These are phyloP conservation scores for Trisateles emortualis DNA, from an alignment of 2,888 invertebrate species.

Conservation along the genomic window DNA sequence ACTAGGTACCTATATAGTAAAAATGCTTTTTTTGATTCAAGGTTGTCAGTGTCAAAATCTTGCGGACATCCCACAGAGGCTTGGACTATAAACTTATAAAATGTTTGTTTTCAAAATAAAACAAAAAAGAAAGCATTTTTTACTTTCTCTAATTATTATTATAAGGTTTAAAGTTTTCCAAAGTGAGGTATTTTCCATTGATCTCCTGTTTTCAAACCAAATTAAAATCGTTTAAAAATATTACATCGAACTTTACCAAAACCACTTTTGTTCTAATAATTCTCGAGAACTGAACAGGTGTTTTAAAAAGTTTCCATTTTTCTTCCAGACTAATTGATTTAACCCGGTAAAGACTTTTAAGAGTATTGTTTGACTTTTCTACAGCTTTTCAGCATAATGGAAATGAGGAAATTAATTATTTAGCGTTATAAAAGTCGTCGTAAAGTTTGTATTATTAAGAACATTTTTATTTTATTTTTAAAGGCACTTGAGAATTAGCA, in stretches of 20 bases:
- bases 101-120: neutral
- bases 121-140: neutral
- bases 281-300: slow-evolving; percentile 3
- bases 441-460: no score
- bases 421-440: no score
- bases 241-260: neutral
- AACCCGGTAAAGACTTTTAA: neutral
- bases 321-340: neutral
- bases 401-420: neutral
- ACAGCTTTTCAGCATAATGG: neutral
- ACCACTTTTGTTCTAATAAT: neutral
- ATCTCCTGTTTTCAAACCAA: neutral
- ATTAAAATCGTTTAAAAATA: neutral
- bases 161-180: no score
- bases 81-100: no score
- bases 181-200: neutral
- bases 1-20: no score
- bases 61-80: no score
- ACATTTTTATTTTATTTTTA: no score
- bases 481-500: no score
- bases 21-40: no score
- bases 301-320: neutral
- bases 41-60: no score
- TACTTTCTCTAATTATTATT: no score
- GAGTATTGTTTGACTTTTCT: neutral